Evolutionary conservation across 1,140 invertebrate genomes (phyloP), one percentile per base, ranked within the genome.

Genomic region (Octopus sinensis): DNA sequence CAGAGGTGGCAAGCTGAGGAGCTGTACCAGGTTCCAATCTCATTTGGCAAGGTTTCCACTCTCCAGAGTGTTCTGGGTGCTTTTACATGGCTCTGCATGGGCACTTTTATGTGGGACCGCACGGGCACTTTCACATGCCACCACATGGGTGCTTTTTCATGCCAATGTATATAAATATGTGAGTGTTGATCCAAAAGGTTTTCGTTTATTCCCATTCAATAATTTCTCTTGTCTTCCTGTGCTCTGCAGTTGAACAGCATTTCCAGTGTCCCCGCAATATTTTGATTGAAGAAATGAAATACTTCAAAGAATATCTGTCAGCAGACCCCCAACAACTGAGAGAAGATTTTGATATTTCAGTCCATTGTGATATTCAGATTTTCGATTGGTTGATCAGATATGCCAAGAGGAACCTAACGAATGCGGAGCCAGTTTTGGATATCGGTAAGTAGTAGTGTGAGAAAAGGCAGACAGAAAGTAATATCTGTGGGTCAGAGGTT

Each of bases 351-450:
- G 96, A 98, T 86, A 97, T 98, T 84, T 97, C 96, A 0, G 96
- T 98, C 1, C 96, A 98, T 89, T 98, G 96, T 89, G 96, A 98
- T 91, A 95, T 98, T 77, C 94, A 93, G 78, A 95, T 95, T 83
- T 98, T 98, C 89, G 96, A 98, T 84, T 98, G 96, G 96, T 91
- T 98, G n/a, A 97, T 98, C 94, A 93, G 94, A 84, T 98, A 96
- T 96, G 95, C 97, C 13, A 92, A 92, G 84, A 81, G 89, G 78
- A 83, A 85, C 12, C 86, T 85, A 7, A 87, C 84, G 76, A 87
- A 88, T 12, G 79, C 83, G 4, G 56, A 73, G n/a, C 86, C 81
- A 92, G 93, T 93, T 91, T 95, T 95, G 4, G 90, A 93, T 83
- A 90, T 97, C 23, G 92, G 91, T 92, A 84, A 88, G 84, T 83